phyloP scores from a whole-genome alignment of 2,888 invertebrate genomes.

The Xylocampa areola region DNA sequence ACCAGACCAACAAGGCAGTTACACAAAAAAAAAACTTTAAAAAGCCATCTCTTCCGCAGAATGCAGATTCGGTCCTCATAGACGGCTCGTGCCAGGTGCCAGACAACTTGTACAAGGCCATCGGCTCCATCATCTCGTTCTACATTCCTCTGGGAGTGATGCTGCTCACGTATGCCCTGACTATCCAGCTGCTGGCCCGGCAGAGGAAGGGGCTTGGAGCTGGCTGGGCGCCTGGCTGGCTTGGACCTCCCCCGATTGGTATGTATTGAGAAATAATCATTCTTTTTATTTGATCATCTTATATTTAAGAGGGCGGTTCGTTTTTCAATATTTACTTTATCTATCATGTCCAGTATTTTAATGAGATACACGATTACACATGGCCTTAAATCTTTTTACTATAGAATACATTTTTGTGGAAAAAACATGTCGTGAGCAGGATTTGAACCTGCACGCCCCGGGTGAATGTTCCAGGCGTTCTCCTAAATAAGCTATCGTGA shows the following conservation, averaged over 20 bases:
- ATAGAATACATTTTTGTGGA: too few relatives aligned
- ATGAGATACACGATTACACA: too few relatives aligned
- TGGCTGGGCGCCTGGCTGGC: constrained; percentile 94
- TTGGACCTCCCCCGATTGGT: constrained; percentile 91
- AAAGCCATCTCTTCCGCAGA: constrained; percentile 86
- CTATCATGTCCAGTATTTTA: too few relatives aligned
- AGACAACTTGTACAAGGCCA: constrained; percentile 93
- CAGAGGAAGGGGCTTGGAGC: constrained; percentile 93
- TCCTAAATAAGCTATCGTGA: too few relatives aligned
- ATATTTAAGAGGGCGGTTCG: too few relatives aligned
- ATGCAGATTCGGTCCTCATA: constrained; percentile 95
- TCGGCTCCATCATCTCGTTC: constrained; percentile 98
- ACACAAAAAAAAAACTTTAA: neutral
- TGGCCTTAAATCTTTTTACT: too few relatives aligned
- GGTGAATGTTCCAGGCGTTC: too few relatives aligned
- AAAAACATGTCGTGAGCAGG: too few relatives aligned
- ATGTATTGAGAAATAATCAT: constrained; percentile 63
- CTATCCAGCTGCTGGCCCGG: constrained; percentile 95
- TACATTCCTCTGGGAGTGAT: constrained; percentile 98
- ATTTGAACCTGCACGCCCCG: too few relatives aligned
- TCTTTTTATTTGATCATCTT: neutral
- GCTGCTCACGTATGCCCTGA: constrained; percentile 98
- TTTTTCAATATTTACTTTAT: too few relatives aligned
- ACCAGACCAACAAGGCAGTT: too few relatives aligned
- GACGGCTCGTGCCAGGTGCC: constrained; percentile 96